Evolutionary conservation across 1,140 invertebrate genomes (phyloP).

Genomic region (Drosophila albomicans): DNA sequence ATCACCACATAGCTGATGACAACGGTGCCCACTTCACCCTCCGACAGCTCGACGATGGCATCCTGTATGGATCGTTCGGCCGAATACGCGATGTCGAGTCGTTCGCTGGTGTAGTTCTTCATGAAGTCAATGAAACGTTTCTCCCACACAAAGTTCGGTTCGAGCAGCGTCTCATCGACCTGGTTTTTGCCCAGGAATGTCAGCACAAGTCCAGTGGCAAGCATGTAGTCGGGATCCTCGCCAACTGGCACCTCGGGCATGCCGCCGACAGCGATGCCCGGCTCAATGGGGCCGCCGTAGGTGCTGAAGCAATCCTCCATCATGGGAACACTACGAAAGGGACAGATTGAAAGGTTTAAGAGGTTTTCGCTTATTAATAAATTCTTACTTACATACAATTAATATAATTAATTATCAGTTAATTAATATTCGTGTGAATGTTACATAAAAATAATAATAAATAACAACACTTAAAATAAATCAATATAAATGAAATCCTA

Average conservation of each 20-base stretch:
- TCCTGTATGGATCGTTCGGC: slow-evolving; percentile 95
- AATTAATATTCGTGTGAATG: too few relatives aligned
- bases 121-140: slow-evolving; percentile 91
- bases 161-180: slow-evolving; percentile 86
- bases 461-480: too few relatives aligned
- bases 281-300: slow-evolving; percentile 94
- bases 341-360: not conserved
- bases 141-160: slow-evolving; percentile 92
- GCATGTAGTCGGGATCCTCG: slow-evolving; percentile 85
- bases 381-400: too few relatives aligned
- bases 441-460: too few relatives aligned
- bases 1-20: slow-evolving; percentile 95
- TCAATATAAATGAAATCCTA: too few relatives aligned
- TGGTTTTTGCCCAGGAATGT: slow-evolving; percentile 92
- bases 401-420: too few relatives aligned
- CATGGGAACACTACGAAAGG: slow-evolving; percentile 86
- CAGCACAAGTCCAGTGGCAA: slow-evolving; percentile 89
- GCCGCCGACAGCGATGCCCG: slow-evolving; percentile 92
- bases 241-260: slow-evolving; percentile 84
- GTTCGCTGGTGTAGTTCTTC: slow-evolving; percentile 89
- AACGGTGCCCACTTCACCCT: slow-evolving; percentile 92
- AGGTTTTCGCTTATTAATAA: too few relatives aligned
- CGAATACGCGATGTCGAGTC: slow-evolving; percentile 91
- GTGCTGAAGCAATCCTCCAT: slow-evolving; percentile 90
- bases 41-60: slow-evolving; percentile 92